These are phyloP conservation scores for Gadus chalcogrammus DNA, from an alignment of 2,113 vertebrate species.

Conservation along the genomic window DNA sequence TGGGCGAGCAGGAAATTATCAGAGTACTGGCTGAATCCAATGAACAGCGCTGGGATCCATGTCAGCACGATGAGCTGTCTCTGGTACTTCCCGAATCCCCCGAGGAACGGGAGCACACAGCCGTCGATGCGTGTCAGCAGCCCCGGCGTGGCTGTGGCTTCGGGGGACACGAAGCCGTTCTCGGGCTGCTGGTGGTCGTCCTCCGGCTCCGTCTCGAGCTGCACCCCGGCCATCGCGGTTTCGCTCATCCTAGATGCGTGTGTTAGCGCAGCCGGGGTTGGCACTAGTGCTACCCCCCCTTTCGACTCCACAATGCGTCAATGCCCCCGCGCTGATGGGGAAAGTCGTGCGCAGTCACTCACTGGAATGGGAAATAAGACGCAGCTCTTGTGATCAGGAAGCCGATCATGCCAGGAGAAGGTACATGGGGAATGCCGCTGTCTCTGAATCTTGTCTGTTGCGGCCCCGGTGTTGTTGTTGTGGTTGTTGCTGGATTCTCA, in stretches of 20 bases:
- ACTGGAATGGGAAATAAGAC: conserved; percentile 57
- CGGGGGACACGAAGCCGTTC: conserved; percentile 76
- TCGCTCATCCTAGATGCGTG: conserved; percentile 54
- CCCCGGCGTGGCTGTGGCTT: conserved; percentile 48
- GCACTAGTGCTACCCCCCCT: conserved; percentile 55
- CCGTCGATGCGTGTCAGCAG: conserved; percentile 85
- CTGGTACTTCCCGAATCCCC: conserved; percentile 88
- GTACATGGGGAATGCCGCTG: neutral
- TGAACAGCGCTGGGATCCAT: conserved; percentile 91
- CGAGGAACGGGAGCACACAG: conserved; percentile 85
- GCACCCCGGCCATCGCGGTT: conserved; percentile 70
- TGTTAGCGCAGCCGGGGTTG: conserved; percentile 59
- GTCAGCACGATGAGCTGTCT: conserved; percentile 90
- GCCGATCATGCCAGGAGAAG: conserved; percentile 18
- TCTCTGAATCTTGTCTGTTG: neutral
- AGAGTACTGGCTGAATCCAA: conserved; percentile 95
- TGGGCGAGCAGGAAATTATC: conserved; percentile 89
- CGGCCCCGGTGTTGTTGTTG: neutral
- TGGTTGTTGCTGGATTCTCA: conserved; percentile 2
- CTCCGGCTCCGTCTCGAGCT: conserved; percentile 56
- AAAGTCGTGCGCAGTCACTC: conserved; percentile 62
- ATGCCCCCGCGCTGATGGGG: conserved; percentile 46
- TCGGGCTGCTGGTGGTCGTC: conserved; percentile 67
- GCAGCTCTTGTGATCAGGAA: conserved; percentile 61
- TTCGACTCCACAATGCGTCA: conserved; percentile 70